Percentiles rank a stretch among this genome's conserved stretches.
These are phyloP conservation scores for Leptonema lineaticorne DNA, from an alignment of 1,140 invertebrate species.

Conservation along the genomic window DNA sequence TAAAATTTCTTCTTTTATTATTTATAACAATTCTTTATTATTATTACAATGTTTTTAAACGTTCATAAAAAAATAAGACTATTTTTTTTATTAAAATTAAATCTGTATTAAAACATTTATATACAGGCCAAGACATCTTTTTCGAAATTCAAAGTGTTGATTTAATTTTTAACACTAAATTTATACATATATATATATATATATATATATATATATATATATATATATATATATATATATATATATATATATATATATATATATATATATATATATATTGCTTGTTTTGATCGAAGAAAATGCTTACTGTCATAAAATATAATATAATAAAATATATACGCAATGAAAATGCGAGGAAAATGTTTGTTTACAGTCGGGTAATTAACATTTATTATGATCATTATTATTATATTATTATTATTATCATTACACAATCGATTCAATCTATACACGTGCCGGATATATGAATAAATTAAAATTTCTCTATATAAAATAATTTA, in stretches of 20 bases:
- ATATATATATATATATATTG: background rate
- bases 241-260: background rate
- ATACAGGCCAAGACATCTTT: background rate
- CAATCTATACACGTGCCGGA: background rate
- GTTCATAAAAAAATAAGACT: background rate
- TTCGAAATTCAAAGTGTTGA: background rate
- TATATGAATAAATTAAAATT: too few relatives aligned
- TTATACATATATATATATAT: background rate
- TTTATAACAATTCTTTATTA: background rate
- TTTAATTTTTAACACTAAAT: too few relatives aligned
- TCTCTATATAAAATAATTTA: too few relatives aligned
- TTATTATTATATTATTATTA: too few relatives aligned
- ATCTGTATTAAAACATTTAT: background rate
- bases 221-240: background rate
- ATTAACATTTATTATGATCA: background rate
- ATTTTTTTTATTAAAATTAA: background rate
- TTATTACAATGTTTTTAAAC: background rate
- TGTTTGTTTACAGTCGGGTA: background rate
- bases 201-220: background rate
- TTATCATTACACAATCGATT: background rate
- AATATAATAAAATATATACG: background rate
- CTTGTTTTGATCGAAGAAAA: too few relatives aligned
- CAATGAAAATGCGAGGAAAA: background rate
- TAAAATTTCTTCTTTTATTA: background rate
- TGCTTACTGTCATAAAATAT: background rate